A percentile compares a stretch with the other conserved stretches of the same genome.
Conservation (phyloP, 2,113 vertebrate species). For the Oncorhynchus tshawytscha region DNA sequence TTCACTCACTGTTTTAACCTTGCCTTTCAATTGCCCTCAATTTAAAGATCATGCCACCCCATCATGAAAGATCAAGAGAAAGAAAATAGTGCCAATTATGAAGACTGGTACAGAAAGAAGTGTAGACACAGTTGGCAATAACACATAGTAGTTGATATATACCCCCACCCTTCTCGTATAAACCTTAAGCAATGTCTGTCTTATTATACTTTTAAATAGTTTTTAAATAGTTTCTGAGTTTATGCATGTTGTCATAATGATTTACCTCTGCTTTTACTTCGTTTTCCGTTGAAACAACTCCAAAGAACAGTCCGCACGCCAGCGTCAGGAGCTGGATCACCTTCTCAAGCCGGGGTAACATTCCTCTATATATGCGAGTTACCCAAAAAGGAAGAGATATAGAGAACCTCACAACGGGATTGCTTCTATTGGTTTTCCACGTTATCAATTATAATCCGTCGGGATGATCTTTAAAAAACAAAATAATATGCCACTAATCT, state of each 20-base stretch:
- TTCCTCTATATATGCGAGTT: conserved; percentile 46
- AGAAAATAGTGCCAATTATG: background rate
- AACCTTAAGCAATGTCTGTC: background rate
- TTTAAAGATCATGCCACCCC: background rate
- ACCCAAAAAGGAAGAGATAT: conserved; percentile 14
- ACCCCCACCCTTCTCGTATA: background rate
- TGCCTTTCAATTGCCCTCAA: background rate
- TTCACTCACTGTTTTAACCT: background rate
- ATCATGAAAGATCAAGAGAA: background rate
- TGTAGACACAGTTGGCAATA: background rate
- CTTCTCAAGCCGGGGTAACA: conserved; percentile 53
- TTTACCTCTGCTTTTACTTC: conserved; percentile 73
- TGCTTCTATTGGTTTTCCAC: conserved; percentile 14
- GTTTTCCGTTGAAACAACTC: conserved; percentile 58
- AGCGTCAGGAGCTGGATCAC: conserved; percentile 54
- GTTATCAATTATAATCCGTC: conserved; percentile 14
- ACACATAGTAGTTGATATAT: background rate
- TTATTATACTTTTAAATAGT: background rate
- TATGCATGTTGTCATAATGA: background rate
- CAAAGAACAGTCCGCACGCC: conserved; percentile 54
- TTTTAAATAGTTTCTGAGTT: background rate
- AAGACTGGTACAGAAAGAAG: background rate
- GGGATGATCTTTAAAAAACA: background rate
- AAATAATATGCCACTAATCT: background rate
- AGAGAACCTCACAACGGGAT: background rate